A percentile compares a stretch with the other conserved stretches of the same genome.
These are phyloP conservation scores for Spodoptera picta DNA, from an alignment of 2,888 invertebrate genomes.

Conservation along the genomic window DNA sequence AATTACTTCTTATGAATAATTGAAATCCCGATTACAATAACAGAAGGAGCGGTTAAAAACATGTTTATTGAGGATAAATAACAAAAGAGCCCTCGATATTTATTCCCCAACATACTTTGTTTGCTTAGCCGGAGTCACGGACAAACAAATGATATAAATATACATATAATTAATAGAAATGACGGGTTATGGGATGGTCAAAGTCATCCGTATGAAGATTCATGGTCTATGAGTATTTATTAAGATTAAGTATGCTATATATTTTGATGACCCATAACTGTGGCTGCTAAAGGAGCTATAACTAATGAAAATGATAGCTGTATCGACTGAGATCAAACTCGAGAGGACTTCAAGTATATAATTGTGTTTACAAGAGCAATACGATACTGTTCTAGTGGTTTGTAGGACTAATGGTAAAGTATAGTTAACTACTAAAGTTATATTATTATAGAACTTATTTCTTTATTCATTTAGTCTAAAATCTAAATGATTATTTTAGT, in stretches of 20 bases:
- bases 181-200: constrained; percentile 30
- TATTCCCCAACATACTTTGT: constrained; percentile 35
- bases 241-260: constrained; percentile 37
- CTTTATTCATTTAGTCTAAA: too few relatives aligned
- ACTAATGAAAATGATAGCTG: not conserved
- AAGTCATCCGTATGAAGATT: constrained; percentile 29
- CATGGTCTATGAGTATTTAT: constrained; percentile 36
- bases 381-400: too few relatives aligned
- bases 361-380: too few relatives aligned
- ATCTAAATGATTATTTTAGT: too few relatives aligned
- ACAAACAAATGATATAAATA: constrained; percentile 31
- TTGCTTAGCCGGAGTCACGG: constrained; percentile 25
- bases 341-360: not conserved
- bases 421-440: too few relatives aligned
- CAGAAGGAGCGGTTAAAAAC: constrained; percentile 26
- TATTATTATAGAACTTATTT: too few relatives aligned
- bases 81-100: constrained; percentile 34
- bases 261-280: constrained; percentile 20
- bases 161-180: constrained; percentile 41
- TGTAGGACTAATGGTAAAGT: too few relatives aligned
- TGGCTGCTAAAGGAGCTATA: constrained; percentile 2
- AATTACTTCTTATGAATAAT: constrained; percentile 49
- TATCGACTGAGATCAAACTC: not conserved
- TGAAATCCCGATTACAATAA: constrained; percentile 31
- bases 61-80: constrained; percentile 23